phyloP scores from a whole-genome alignment of 2,797 vertebrate species.

The Xiphophorus birchmanni region DNA sequence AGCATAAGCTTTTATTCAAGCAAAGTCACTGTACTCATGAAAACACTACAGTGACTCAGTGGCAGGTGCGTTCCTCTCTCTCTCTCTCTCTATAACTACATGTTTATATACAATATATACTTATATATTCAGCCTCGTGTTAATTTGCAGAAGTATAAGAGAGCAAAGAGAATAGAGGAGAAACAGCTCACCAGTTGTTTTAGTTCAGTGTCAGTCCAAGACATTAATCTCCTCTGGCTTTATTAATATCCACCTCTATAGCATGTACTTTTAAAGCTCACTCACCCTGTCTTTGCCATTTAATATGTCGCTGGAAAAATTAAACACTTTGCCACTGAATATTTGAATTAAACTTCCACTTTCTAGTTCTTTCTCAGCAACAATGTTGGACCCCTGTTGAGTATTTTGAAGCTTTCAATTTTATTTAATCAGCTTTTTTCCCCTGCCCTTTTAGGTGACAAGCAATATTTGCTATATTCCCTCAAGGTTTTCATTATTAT shows the following conservation, averaged over 20 bases:
- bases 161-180: neutral
- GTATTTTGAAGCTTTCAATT: neutral
- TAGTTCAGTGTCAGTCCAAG: neutral
- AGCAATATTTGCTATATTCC: neutral
- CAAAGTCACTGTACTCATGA: conserved; percentile 11
- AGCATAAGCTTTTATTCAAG: neutral
- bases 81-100: neutral
- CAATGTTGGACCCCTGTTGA: neutral
- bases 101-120: neutral
- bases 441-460: neutral
- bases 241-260: neutral
- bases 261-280: neutral
- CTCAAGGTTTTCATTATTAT: neutral
- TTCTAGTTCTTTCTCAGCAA: neutral
- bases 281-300: neutral
- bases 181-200: neutral
- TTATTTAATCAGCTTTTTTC: neutral
- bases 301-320: neutral
- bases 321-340: neutral
- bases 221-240: neutral
- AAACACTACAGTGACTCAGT: neutral
- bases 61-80: neutral
- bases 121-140: neutral
- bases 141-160: neutral
- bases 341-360: neutral